Evolutionary conservation across 1,140 invertebrate genomes (phyloP), one percentile per base, ranked within the genome.

Genomic region (Platyscapa corneri): DNA sequence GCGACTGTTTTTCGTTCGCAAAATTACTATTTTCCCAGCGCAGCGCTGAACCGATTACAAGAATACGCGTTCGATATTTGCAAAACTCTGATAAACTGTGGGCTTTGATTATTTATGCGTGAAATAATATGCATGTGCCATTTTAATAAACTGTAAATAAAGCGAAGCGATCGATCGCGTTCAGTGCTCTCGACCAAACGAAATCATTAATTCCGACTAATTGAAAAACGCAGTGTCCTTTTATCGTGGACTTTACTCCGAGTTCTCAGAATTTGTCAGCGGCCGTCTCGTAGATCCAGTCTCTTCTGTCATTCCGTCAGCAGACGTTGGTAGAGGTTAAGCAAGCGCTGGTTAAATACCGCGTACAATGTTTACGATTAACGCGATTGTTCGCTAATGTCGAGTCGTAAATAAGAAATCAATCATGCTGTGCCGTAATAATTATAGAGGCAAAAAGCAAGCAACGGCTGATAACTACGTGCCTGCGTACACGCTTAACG

Each of bases 361-460:
- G 30, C 46, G n/a, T 39, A 46, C 79, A 81, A 49, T 81, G 42
- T 81, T 81, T 72, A 72, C 79, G 65, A 81, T 81, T 74, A 74
- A 49, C 18, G 64, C 67, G 65, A 72, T 80, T 67, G 65, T 82
- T 82, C n/a, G 67, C 80, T 30, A 82, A 82, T 70, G 67, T 20
- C 18, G 6, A 60, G 30, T 37, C 46, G 23, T 74, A 74, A 82
- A 82, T 34, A 82, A 82, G 65, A 53, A 82, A 82, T 82, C n/a
- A 72, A 72, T 81, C 78, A 34, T 27, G 37, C 7, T 23, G 34
- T 75, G 70, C 67, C 32, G 42, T 82, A 82, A 72, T 72, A 34
- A 53, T 82, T 72, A 42, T 23, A 1, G 10, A 65, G 3, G 2
- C 18, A 27, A 46, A 49, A 81, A 72, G 20, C 34, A 16, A n/a